Base-by-base conservation (phyloP, 2,113 vertebrate genomes). In the Jaculus jaculus region DNA sequence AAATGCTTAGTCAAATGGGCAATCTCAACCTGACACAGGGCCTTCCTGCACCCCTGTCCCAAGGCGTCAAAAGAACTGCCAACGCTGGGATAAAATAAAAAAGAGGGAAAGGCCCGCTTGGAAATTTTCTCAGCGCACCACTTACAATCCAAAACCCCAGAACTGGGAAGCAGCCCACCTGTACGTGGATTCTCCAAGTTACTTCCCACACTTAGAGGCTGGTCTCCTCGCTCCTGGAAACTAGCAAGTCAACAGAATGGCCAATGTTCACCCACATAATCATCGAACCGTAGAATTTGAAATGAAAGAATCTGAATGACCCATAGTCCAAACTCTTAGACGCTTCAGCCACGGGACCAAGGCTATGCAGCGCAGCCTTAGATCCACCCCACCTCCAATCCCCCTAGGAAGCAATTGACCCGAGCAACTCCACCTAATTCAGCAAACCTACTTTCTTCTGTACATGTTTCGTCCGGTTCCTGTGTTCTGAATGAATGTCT, bases 241-340 rank as follows among this genome's bases (percentile, higher is more conserved):
- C 89, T 71, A 74, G 63, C 87, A 94, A 91, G 84, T 84, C 94
- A 84, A 94, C 91, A 85, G 89, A 96, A 91, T 79, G 93, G 91
- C 74, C 84, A 69, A 73, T 83, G 73, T 90, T 91, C 78, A 79
- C 51, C 69, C 86, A 90, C 78, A 32, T 66, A 96, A 94, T 87
- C 84, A 74, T 75, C 61, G 92, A 95, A 96, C 87, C 65, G 39
- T 87, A 58, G 95, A 95, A 96, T 85, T 89, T 81, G 60, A 91
- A 73, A 78, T 85, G 80, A 89, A 94, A 92, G 95, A 93, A 87
- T 58, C 30, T 82, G 63, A 68, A 68, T 69, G 78, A 69, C 42
- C 68, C 58, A 79, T 63, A 71, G 42, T 85, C 73, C 92, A 94
- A 84, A 86, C 65, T 77, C 81, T 51, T 69, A 84, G 28, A 42